Conservation (phyloP, 2,113 vertebrate genomes). For the Argyrosomus japonicus region DNA sequence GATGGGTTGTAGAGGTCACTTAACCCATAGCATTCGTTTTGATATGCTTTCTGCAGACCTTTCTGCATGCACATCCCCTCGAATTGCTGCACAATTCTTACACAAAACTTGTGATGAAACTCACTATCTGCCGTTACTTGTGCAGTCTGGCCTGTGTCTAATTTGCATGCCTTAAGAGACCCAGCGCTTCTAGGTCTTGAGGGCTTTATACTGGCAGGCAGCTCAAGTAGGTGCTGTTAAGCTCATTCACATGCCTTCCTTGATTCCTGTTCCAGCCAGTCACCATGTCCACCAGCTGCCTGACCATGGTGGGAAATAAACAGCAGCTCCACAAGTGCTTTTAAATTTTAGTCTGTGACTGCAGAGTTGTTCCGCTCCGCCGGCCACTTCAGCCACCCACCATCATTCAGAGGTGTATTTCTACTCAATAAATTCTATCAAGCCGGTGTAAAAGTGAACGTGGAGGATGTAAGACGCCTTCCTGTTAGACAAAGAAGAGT, state of each 20-base stretch:
- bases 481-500: background rate
- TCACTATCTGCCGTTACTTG: constrained; percentile 6
- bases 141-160: constrained; percentile 23
- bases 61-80: background rate
- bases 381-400: constrained; percentile 39
- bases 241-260: constrained; percentile 78
- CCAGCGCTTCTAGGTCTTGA: constrained; percentile 53
- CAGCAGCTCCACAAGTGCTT: constrained; percentile 53
- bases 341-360: constrained; percentile 27
- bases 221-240: constrained; percentile 78
- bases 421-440: constrained; percentile 14
- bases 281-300: constrained; percentile 68
- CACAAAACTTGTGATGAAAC: background rate
- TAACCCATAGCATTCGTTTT: constrained; percentile 21
- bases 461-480: background rate
- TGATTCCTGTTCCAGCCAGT: constrained; percentile 70
- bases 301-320: constrained; percentile 67
- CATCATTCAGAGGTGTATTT: constrained; percentile 27
- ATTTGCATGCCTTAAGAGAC: constrained; percentile 57
- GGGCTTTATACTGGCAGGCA: constrained; percentile 64
- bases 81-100: background rate
- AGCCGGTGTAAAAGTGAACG: constrained; percentile 18
- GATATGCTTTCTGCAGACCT: background rate
- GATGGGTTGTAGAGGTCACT: constrained; percentile 31
- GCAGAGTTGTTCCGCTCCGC: constrained; percentile 18